Base-by-base conservation (phyloP, 2,113 vertebrate genomes). In the Heptranchias perlo region DNA sequence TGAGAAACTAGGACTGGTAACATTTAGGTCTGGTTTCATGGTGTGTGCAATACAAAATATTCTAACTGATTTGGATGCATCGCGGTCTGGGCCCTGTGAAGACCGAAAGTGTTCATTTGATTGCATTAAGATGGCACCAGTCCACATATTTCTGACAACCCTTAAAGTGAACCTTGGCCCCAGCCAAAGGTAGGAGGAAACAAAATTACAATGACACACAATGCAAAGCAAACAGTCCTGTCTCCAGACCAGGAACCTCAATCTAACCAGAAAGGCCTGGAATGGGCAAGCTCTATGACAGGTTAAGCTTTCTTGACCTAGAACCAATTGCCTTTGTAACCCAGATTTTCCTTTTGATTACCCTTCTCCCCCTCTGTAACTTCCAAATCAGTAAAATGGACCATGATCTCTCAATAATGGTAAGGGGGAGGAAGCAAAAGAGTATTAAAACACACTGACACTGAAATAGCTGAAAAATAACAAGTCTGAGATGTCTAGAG, bases 171-270 rank as follows among this genome's bases (percentile, higher is more conserved):
- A 14, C 52, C 14, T 14, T 58, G 87, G 52, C 13, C 39, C 21
- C 61, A 65, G 23, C 62, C 25, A 64, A 94, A 62, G 39, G 39
- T 35, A 47, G 28, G 10, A 47, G 62, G 62, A 44, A 65, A 28
- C 21, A 67, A 7, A 67, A 64, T 65, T 94, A 65, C 58, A 64
- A 44, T 21, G 16, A 93, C 61, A 93, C 18, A 65, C 39, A 39
- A 94, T 67, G 58, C 54, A 94, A 94, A 25, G 62, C 61, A 67
- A 94, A 47, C n/a, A 35, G 62, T 65, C 62, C 92, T 28, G 62
- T 94, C 54, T 91, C 92, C 92, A 94, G 92, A 65, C 44, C 92
- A 65, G 39, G 62, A 94, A 94, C 62, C 92, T 44, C 92, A 94
- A 62, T 31, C 39, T 94, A 94, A 94, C 92, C 39, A 67, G 18